Percentiles rank a stretch among this genome's conserved stretches.
These are phyloP conservation scores for Brachirus orientalis DNA, from an alignment of 2,113 vertebrate species.

Conservation along the genomic window DNA sequence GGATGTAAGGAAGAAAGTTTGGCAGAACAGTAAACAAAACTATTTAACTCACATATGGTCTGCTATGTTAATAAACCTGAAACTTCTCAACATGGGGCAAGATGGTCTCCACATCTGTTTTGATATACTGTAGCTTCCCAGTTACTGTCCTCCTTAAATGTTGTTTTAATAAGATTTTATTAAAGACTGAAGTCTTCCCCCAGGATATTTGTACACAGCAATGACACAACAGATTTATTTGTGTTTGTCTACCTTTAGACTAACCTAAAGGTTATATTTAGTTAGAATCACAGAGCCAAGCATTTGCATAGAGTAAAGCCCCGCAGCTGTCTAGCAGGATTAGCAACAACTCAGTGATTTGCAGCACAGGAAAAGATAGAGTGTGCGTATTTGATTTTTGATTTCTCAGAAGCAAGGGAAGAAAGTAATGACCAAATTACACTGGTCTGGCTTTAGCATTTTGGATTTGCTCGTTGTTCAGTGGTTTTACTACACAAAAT, in stretches of 20 bases:
- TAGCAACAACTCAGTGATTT: slow-evolving; percentile 16
- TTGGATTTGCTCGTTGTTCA: neutral
- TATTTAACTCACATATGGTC: neutral
- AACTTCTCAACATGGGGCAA: neutral
- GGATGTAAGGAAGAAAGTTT: slow-evolving; percentile 7
- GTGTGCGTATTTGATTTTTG: neutral
- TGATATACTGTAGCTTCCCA: neutral
- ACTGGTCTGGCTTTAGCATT: slow-evolving; percentile 1
- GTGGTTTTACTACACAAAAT: neutral
- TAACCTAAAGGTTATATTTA: neutral
- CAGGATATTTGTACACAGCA: neutral
- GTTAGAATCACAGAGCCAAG: neutral
- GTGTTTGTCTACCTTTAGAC: neutral
- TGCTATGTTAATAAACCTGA: slow-evolving; percentile 6
- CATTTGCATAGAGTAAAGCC: slow-evolving; percentile 1
- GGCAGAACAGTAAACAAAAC: slow-evolving; percentile 24
- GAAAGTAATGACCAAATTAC: neutral
- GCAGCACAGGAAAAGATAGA: neutral
- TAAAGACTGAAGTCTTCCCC: neutral
- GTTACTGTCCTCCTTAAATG: neutral
- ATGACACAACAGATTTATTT: neutral
- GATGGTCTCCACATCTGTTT: slow-evolving; percentile 16
- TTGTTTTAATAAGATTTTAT: neutral
- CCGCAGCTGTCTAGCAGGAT: slow-evolving; percentile 8
- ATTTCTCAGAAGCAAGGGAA: neutral